Evolutionary conservation across 2,113 vertebrate species (phyloP).

Genomic region (Nycticryphes semicollaris): DNA sequence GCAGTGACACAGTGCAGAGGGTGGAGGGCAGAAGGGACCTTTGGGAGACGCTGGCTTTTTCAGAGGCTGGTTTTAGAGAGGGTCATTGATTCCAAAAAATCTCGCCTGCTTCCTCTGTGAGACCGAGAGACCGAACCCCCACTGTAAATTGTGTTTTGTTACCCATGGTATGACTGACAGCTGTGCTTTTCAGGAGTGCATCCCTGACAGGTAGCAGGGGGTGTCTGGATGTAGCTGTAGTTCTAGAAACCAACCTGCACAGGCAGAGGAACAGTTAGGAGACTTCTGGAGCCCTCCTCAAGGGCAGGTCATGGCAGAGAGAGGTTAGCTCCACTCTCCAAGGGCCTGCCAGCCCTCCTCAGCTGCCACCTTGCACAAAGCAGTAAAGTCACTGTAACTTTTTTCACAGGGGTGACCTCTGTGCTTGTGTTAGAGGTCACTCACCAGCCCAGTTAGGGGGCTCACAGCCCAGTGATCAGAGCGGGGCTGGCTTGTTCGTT

Average conservation of each 20-base stretch:
- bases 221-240: neutral
- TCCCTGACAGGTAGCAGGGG: neutral
- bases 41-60: neutral
- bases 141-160: neutral
- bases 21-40: neutral
- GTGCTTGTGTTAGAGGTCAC: neutral
- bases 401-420: neutral
- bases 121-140: neutral
- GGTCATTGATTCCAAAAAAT: neutral
- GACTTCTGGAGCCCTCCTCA: neutral
- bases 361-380: neutral
- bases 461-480: neutral
- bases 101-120: neutral
- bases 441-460: neutral
- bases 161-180: neutral
- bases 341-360: neutral
- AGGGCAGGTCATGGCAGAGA: neutral
- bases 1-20: neutral
- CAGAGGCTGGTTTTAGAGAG: neutral
- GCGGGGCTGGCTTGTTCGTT: neutral
- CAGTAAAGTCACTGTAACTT: neutral
- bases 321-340: neutral
- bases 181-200: neutral
- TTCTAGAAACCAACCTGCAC: neutral
- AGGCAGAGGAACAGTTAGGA: neutral